A percentile compares a stretch with the other conserved stretches of the same genome.
phyloP scores from a whole-genome alignment of 2,888 invertebrate species.

The Ctena decussata region DNA sequence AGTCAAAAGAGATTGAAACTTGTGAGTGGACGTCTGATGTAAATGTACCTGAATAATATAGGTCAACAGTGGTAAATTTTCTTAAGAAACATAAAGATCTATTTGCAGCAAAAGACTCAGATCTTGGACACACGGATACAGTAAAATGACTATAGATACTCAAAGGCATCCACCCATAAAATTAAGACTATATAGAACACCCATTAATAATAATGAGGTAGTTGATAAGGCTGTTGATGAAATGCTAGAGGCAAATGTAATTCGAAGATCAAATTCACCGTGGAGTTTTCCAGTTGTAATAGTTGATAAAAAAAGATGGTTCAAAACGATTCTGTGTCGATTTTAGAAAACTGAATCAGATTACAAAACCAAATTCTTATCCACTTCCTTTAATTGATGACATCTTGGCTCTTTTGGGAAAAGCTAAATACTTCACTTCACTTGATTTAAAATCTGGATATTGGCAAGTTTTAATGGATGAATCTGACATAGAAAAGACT shows the following conservation, averaged over 20 bases:
- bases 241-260: neutral
- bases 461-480: neutral
- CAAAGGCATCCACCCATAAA: neutral
- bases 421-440: conserved; percentile 27
- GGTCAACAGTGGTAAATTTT: too few species aligned
- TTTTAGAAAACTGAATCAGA: neutral
- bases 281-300: neutral
- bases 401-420: conserved; percentile 35
- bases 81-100: too few species aligned
- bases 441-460: conserved; percentile 33
- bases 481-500: neutral
- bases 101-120: neutral
- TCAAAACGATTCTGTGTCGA: conserved; percentile 20
- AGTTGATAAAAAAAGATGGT: neutral
- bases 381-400: conserved; percentile 15
- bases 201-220: neutral
- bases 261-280: neutral
- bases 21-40: too few species aligned
- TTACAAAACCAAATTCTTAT: conserved; percentile 21
- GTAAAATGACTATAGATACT: neutral
- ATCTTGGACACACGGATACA: neutral
- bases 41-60: too few species aligned
- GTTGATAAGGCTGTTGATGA: neutral
- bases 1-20: too few species aligned
- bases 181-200: neutral